These are phyloP conservation scores for Pollicipes pollicipes DNA, from an alignment of 1,140 invertebrate genomes.

Conservation along the genomic window DNA sequence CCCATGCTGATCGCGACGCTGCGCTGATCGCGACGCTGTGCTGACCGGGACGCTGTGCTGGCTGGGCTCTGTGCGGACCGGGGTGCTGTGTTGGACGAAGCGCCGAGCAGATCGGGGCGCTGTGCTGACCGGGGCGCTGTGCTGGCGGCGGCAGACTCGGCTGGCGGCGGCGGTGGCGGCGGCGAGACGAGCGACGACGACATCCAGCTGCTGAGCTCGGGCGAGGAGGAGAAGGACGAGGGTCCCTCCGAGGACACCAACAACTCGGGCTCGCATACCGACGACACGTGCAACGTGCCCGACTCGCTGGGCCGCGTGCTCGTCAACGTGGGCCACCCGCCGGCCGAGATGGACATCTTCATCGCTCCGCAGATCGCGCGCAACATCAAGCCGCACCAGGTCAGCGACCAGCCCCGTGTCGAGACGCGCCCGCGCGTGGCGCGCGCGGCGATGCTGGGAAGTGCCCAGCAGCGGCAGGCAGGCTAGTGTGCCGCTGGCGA, in stretches of 20 bases:
- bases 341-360: conserved; percentile 80
- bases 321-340: conserved; percentile 89
- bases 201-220: conserved; percentile 15
- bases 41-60: too few species aligned
- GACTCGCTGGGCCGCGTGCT: conserved; percentile 81
- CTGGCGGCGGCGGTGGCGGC: background rate
- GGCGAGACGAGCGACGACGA: conserved; percentile 16
- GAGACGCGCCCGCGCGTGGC: too few species aligned
- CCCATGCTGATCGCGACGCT: too few species aligned
- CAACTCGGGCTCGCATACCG: conserved; percentile 28
- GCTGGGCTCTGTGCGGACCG: too few species aligned
- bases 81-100: too few species aligned
- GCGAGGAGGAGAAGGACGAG: conserved; percentile 23
- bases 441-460: too few species aligned
- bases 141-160: conserved; percentile 1
- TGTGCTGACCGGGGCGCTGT: too few species aligned
- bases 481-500: too few species aligned
- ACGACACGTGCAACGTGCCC: conserved; percentile 64
- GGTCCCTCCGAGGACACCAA: conserved; percentile 49
- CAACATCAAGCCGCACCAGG: conserved; percentile 88
- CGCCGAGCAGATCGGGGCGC: too few species aligned
- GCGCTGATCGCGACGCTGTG: too few species aligned
- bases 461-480: too few species aligned
- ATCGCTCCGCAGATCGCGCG: conserved; percentile 79
- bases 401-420: conserved; percentile 21